Evolutionary conservation across 2,113 vertebrate genomes (phyloP), one percentile per base, ranked within the genome.

Genomic region (Gallinago jamesoni): DNA sequence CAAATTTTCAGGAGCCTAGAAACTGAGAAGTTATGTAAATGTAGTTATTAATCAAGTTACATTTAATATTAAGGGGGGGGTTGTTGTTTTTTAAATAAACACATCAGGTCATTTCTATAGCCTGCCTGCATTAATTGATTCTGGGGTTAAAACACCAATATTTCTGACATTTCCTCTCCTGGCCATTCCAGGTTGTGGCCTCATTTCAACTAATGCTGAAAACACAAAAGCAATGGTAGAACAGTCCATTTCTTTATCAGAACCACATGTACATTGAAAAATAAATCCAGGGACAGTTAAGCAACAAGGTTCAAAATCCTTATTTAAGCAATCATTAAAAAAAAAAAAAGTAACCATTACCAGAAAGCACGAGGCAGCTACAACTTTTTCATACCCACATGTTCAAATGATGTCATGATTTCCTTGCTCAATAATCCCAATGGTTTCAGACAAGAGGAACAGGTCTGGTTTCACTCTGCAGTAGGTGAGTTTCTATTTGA

Each of bases 1-100:
- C 53, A 74, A 92, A 88, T 97, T 97, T 96, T 87, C 35, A 69
- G 24, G 82, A 96, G 31, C 52, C 68, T 82, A 70, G 30, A 92
- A 96, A 97, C 24, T 55, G 23, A 90, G 56, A 87, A 89, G n/a
- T 93, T 69, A 82, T 1, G 41, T 18, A 53, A 66, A 66, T 31
- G 12, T 9, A 23, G 20, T 43, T 66, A 31, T 66, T 45, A 66
- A 43, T 43, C 12, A 28, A 21, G 31, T 43, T 45, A n/a, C 22
- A 68, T 62, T 53, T 37, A 41, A 37, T 52, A 50, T 41, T n/a
- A 89, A 78, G n/a, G n/a, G n/a, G 14, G 52, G 7, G 25, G 12
- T 25, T 52, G 12, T 28, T 30, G 35, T 3, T 18, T 85, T 83
- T 37, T 43, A 35, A 48, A 48, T 2, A 76, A 79, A 55, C 23